These are phyloP conservation scores for Chaunax sp. DNA, from an alignment of 2,797 vertebrate genomes.

Conservation along the genomic window DNA sequence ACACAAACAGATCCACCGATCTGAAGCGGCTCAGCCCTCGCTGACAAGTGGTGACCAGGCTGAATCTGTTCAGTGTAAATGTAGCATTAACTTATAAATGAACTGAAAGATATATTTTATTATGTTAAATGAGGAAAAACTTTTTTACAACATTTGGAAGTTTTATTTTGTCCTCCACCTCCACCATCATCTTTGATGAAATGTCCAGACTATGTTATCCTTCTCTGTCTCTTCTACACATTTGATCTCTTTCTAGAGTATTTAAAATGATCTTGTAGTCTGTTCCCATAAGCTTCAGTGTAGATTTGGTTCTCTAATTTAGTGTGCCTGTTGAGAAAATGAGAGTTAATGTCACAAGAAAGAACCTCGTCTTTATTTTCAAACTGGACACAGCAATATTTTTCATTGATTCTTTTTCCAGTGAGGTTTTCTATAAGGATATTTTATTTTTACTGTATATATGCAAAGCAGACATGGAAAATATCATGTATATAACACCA, in stretches of 20 bases:
- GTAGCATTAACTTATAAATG: slow-evolving; percentile 87
- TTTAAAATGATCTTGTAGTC: not conserved
- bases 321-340: slow-evolving; percentile 43
- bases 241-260: slow-evolving; percentile 2
- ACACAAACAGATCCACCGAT: slow-evolving; percentile 80
- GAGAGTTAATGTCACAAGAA: slow-evolving; percentile 1
- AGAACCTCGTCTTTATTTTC: slow-evolving; percentile 5
- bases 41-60: slow-evolving; percentile 80
- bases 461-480: slow-evolving; percentile 29
- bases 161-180: slow-evolving; percentile 54
- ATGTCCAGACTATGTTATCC: slow-evolving; percentile 32
- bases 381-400: slow-evolving; percentile 13
- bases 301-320: slow-evolving; percentile 9
- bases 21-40: slow-evolving; percentile 91
- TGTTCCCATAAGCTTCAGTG: slow-evolving; percentile 2
- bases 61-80: slow-evolving; percentile 74
- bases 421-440: slow-evolving; percentile 7
- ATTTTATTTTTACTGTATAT: slow-evolving; percentile 52
- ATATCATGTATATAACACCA: slow-evolving; percentile 51
- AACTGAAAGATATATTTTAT: slow-evolving; percentile 83
- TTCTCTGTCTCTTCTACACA: slow-evolving; percentile 1
- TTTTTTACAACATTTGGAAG: slow-evolving; percentile 72
- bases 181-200: slow-evolving; percentile 45
- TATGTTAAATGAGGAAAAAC: slow-evolving; percentile 68
- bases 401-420: slow-evolving; percentile 11